These are phyloP conservation scores for Acanthiza pusilla DNA, from an alignment of 2,797 vertebrate genomes.

Conservation along the genomic window DNA sequence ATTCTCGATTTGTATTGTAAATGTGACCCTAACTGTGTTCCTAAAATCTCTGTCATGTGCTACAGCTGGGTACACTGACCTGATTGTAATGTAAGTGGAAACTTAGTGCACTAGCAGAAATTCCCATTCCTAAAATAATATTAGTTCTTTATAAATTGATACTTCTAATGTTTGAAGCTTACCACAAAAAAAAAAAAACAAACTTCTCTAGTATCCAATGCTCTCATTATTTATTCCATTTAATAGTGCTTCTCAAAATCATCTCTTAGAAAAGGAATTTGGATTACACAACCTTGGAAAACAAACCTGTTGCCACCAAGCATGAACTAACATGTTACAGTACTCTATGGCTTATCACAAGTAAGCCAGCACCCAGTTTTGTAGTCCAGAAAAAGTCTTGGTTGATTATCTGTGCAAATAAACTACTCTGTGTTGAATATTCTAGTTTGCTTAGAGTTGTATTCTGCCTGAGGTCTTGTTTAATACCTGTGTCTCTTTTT, in stretches of 20 bases:
- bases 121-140: neutral
- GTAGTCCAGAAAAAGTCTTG: constrained; percentile 2
- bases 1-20: constrained; percentile 47
- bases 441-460: constrained; percentile 14
- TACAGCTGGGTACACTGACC: constrained; percentile 4
- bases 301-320: constrained; percentile 70
- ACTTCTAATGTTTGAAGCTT: neutral
- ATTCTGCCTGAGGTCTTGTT: neutral
- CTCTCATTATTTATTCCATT: constrained; percentile 38
- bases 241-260: constrained; percentile 61
- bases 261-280: constrained; percentile 75
- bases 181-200: neutral
- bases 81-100: neutral
- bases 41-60: constrained; percentile 54
- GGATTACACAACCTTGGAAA: constrained; percentile 74
- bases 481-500: neutral
- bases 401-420: constrained; percentile 56
- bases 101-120: neutral
- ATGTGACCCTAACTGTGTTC: constrained; percentile 62
- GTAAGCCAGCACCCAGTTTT: constrained; percentile 52
- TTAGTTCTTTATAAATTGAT: neutral
- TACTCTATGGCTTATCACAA: constrained; percentile 46
- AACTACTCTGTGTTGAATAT: constrained; percentile 21
- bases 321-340: constrained; percentile 72
- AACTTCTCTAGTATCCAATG: neutral